Base-by-base conservation (phyloP, 2,113 vertebrate species). In the Rhadina sibilatrix region DNA sequence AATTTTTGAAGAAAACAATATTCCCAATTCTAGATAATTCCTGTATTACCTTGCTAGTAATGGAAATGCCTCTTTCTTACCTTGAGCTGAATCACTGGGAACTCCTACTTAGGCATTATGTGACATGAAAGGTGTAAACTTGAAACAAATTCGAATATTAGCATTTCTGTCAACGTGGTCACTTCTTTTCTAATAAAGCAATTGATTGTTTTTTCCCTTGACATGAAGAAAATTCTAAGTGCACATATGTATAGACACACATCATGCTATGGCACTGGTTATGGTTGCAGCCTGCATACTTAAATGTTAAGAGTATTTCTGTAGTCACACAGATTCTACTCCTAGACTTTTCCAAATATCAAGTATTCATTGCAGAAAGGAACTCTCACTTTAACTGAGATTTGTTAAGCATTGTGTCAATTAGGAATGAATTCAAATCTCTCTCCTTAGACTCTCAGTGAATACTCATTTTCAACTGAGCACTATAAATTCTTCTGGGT, bases 371-470 rank as follows among this genome's bases (percentile, higher is more conserved):
- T 63, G 50, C 30, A 77, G 54, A 91, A 93, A 40, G 27, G 35
- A 89, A 40, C 42, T 89, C 25, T n/a, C n/a, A n/a, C n/a, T n/a
- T n/a, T 63, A 93, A 91, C 17, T 46, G 88, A 74, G 70, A 79
- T 22, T 81, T 76, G n/a, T 84, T 89, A 94, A 90, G 38, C 47
- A 60, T 54, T 90, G 35, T 68, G 90, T 85, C 69, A 92, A 59
- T 94, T 94, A 96, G 35, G 50, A 89, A 72, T 52, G 24, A 80
- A 93, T 92, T 89, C 16, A 94, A 68, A 91, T 70, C 61, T 93
- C 60, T 80, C 44, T 86, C 68, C 37, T 94, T 70, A 87, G 59
- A 71, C 37, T 82, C 52, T 60, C 23, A 56, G 47, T n/a, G 79
- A 65, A 90, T 79, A 46, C 11, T 68, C 24, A 79, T 93, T 94